These are phyloP conservation scores for Candidula unifasciata DNA, from an alignment of 2,888 invertebrate genomes.

Conservation along the genomic window DNA sequence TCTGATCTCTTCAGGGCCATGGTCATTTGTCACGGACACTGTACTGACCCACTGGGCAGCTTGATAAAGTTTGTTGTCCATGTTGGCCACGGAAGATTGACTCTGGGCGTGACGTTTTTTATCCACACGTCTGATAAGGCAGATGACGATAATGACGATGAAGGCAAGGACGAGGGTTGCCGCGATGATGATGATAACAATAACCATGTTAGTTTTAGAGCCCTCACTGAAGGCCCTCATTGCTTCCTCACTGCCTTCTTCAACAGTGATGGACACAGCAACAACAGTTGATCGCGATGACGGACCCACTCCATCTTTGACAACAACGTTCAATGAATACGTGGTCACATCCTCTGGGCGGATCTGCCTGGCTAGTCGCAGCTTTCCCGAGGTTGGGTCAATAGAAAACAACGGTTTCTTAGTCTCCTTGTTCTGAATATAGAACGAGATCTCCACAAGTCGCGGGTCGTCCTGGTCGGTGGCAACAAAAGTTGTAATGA, in stretches of 20 bases:
- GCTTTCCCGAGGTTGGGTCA: slow-evolving; percentile 76
- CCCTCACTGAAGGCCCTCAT: slow-evolving; percentile 20
- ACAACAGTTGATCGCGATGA: slow-evolving; percentile 38
- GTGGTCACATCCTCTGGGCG: slow-evolving; percentile 60
- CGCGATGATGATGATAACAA: slow-evolving; percentile 65
- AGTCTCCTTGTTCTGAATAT: slow-evolving; percentile 84
- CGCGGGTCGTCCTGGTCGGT: slow-evolving; percentile 93
- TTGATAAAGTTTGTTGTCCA: slow-evolving; percentile 57
- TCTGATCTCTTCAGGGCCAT: slow-evolving; percentile 30
- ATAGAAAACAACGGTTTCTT: slow-evolving; percentile 77
- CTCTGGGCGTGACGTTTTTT: slow-evolving; percentile 52
- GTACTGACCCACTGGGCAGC: slow-evolving; percentile 55
- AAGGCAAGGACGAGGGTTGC: slow-evolving; percentile 67
- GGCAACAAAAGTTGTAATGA: slow-evolving; percentile 84
- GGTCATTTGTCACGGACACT: slow-evolving; percentile 47
- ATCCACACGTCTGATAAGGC: slow-evolving; percentile 62
- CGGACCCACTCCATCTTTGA: slow-evolving; percentile 59
- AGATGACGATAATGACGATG: slow-evolving; percentile 66
- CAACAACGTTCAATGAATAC: slow-evolving; percentile 65
- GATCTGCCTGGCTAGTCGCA: slow-evolving; percentile 69
- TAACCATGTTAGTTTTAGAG: slow-evolving; percentile 58
- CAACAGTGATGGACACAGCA: slow-evolving; percentile 41
- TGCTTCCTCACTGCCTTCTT: slow-evolving; percentile 49
- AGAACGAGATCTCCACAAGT: slow-evolving; percentile 94
- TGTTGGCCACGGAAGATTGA: slow-evolving; percentile 21